Conservation (phyloP, 2,888 invertebrate species). For the Chalcis sispes region DNA sequence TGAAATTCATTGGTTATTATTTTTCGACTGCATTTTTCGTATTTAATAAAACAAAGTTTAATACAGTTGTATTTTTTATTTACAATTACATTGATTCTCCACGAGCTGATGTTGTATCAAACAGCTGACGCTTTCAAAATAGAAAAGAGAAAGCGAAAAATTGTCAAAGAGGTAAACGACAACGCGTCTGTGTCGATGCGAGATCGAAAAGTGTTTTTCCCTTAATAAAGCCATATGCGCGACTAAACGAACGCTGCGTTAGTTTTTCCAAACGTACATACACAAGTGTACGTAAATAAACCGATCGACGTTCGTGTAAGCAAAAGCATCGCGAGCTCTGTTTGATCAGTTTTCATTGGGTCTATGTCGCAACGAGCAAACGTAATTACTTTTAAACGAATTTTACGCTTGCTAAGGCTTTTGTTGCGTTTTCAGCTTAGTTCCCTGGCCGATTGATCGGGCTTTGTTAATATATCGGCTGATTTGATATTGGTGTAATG, state of each 20-base stretch:
- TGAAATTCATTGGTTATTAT: too few relatives aligned
- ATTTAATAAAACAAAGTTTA: too few relatives aligned
- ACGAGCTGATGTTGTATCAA: slow-evolving; percentile 23
- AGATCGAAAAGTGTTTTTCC: slow-evolving; percentile 20
- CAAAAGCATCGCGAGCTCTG: slow-evolving; percentile 11
- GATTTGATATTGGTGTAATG: too few relatives aligned
- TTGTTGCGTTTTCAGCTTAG: slow-evolving; percentile 7
- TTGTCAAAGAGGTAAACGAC: too few relatives aligned
- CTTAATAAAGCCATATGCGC: too few relatives aligned
- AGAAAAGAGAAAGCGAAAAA: slow-evolving; percentile 1
- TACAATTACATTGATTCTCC: too few relatives aligned
- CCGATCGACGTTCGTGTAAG: slow-evolving; percentile 38
- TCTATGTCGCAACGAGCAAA: not conserved
- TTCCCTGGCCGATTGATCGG: not conserved
- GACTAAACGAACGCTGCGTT: slow-evolving; percentile 3
- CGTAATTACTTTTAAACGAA: slow-evolving; percentile 41
- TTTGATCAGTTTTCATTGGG: not conserved
- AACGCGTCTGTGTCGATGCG: not conserved
- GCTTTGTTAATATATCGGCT: too few relatives aligned
- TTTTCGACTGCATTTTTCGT: too few relatives aligned
- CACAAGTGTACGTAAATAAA: slow-evolving; percentile 48
- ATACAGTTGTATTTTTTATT: too few relatives aligned
- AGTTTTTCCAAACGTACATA: too few relatives aligned
- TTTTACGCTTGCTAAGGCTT: slow-evolving; percentile 41
- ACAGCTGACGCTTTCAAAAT: not conserved